A percentile compares a stretch with the other conserved stretches of the same genome.
These are phyloP conservation scores for Bufo gargarizans DNA, from an alignment of 2,113 vertebrate species.

Conservation along the genomic window DNA sequence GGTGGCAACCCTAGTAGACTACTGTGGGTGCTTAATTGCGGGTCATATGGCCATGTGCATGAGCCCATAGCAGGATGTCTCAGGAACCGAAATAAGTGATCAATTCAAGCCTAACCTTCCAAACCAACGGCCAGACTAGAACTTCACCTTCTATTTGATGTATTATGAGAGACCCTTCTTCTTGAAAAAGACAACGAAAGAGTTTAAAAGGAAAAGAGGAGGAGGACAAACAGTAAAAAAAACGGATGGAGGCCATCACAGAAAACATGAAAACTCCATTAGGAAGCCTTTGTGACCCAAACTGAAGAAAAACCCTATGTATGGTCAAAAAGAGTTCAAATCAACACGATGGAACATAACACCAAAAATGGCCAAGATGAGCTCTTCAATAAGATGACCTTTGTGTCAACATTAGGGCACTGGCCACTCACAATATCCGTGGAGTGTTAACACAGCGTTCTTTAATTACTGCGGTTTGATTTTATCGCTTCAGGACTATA, in stretches of 20 bases:
- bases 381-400: neutral
- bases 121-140: neutral
- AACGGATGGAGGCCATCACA: neutral
- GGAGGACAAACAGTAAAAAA: neutral
- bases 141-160: too few species aligned
- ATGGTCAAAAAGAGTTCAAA: too few species aligned
- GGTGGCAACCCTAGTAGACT: too few species aligned
- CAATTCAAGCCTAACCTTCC: neutral
- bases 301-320: neutral
- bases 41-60: too few species aligned
- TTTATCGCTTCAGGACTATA: neutral
- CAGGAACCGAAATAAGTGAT: neutral
- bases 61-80: too few species aligned
- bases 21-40: too few species aligned
- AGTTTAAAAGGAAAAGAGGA: neutral
- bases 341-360: neutral
- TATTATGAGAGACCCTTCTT: too few species aligned
- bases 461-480: constrained; percentile 11
- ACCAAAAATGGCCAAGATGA: neutral
- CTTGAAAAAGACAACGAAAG: neutral
- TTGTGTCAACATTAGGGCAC: neutral
- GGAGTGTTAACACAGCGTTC: neutral
- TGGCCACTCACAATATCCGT: neutral
- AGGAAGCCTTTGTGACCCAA: neutral
- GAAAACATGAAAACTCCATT: neutral